phyloP scores from a whole-genome alignment of 2,888 invertebrate species.

The Epistrophe eligans region DNA sequence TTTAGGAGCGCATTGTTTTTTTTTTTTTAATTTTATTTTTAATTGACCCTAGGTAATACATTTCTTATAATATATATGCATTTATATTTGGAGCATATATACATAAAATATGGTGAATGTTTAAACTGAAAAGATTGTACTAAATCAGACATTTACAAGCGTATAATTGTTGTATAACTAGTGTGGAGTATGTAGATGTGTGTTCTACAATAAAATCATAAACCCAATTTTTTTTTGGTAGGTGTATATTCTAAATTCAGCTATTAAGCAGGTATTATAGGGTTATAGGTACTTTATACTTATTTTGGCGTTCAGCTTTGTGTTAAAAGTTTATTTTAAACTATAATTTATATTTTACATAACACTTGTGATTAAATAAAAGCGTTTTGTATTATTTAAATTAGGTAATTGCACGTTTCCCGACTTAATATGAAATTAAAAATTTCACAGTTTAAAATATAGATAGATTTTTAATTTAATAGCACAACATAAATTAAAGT shows the following conservation, averaged over 20 bases:
- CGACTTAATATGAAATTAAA: constrained; percentile 51
- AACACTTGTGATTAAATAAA: background rate
- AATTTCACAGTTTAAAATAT: constrained; percentile 16
- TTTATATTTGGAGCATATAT: constrained; percentile 51
- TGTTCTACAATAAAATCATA: constrained; percentile 46
- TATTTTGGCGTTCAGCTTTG: constrained; percentile 21
- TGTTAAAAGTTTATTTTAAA: constrained; percentile 41
- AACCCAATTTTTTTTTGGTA: constrained; percentile 16
- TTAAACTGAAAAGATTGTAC: constrained; percentile 61
- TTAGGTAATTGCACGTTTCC: constrained; percentile 63
- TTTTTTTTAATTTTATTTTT: constrained; percentile 28
- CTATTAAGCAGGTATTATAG: constrained; percentile 51
- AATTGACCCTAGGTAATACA: constrained; percentile 75
- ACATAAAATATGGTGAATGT: constrained; percentile 62
- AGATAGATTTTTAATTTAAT: background rate
- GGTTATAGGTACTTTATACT: constrained; percentile 45
- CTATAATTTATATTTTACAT: background rate
- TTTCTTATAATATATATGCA: constrained; percentile 50
- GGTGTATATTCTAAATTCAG: background rate
- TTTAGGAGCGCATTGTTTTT: constrained; percentile 60
- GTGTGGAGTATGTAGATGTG: background rate
- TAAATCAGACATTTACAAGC: constrained; percentile 68
- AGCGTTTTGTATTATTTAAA: constrained; percentile 14
- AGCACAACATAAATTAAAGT: background rate
- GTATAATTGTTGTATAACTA: constrained; percentile 15